Conservation (phyloP, 2,797 vertebrate genomes). For the Hemibagrus guttatus region DNA sequence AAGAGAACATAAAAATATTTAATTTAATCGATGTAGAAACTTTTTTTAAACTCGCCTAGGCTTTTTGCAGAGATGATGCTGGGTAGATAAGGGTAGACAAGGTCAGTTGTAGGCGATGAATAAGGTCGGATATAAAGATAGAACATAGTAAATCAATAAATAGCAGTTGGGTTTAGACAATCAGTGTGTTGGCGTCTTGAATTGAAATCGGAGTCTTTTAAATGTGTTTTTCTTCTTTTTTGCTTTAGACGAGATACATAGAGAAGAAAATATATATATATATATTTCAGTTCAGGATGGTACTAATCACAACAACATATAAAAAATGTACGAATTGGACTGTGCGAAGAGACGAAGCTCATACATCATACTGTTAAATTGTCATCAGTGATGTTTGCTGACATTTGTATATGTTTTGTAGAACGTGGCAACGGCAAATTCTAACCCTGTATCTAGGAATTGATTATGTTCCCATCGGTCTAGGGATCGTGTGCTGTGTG, state of each 20-base stretch:
- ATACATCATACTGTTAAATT: not conserved
- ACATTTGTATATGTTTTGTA: not conserved
- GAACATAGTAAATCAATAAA: slow-evolving; percentile 2
- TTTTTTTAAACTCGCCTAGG: not conserved
- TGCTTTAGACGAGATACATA: not conserved
- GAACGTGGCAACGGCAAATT: not conserved
- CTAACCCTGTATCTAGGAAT: not conserved
- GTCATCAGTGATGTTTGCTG: not conserved
- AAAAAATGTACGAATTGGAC: not conserved
- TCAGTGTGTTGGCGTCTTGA: not conserved
- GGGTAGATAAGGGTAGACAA: slow-evolving; percentile 1
- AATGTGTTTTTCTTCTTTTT: not conserved
- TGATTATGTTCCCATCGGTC: not conserved
- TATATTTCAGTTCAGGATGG: not conserved
- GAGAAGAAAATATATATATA: too few relatives aligned
- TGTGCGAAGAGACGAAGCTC: not conserved
- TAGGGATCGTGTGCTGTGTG: slow-evolving; percentile 26
- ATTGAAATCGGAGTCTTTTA: not conserved
- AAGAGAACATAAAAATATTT: not conserved
- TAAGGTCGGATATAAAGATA: not conserved
- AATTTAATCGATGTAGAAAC: not conserved
- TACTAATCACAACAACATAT: not conserved
- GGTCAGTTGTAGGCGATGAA: slow-evolving; percentile 10
- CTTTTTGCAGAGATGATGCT: not conserved
- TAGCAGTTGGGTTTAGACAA: not conserved